Evolutionary conservation across 2,113 vertebrate genomes (phyloP).

Genomic region (Erythrolamprus reginae): DNA sequence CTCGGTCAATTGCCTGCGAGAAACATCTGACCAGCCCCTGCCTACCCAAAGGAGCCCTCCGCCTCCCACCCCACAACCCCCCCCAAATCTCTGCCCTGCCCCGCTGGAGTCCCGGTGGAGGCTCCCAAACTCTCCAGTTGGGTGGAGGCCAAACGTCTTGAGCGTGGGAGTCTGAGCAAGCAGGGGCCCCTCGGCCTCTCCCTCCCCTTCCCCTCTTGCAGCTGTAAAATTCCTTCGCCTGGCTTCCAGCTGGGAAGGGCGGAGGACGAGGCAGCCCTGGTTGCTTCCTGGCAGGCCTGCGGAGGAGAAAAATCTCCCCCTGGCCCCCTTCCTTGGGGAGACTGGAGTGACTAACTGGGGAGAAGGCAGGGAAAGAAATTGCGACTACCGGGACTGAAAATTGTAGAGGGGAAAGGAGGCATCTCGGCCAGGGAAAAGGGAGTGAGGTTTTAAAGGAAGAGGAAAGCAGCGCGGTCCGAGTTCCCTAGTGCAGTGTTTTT

Average conservation of each 20-base stretch:
- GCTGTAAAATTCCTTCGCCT: conserved; percentile 29
- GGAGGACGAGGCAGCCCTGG: background rate
- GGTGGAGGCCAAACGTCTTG: background rate
- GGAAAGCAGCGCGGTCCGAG: background rate
- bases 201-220: conserved; percentile 2
- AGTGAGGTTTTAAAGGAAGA: background rate
- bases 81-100: too few relatives aligned
- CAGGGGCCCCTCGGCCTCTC: background rate
- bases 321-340: background rate
- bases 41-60: background rate
- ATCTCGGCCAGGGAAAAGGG: background rate
- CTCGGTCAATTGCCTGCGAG: background rate
- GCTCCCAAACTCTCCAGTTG: background rate
- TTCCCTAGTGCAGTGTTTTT: too few relatives aligned
- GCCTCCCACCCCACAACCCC: background rate
- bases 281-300: conserved; percentile 26
- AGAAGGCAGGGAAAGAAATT: conserved; percentile 1
- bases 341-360: background rate
- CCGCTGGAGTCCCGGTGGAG: background rate
- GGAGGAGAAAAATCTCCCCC: background rate
- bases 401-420: background rate
- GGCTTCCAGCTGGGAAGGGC: conserved; percentile 27
- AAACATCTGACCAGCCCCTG: background rate
- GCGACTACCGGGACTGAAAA: background rate
- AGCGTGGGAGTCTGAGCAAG: conserved; percentile 18